These are phyloP conservation scores for Salpingus planirostris DNA, from an alignment of 2,888 invertebrate genomes.

Conservation along the genomic window DNA sequence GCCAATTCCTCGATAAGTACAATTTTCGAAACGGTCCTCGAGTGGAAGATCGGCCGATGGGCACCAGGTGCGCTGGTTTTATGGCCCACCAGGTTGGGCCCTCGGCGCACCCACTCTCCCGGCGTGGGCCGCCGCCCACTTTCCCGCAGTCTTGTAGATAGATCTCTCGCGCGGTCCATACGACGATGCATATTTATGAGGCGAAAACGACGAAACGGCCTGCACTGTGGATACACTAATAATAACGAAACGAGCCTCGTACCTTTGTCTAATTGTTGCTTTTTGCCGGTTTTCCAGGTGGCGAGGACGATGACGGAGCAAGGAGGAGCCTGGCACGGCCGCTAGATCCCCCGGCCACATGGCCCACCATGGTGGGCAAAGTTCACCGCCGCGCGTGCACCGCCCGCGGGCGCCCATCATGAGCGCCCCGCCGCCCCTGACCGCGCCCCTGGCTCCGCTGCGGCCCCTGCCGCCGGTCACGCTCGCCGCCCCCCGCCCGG, in stretches of 20 bases:
- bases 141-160: too few relatives aligned
- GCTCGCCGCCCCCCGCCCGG: slow-evolving; percentile 66
- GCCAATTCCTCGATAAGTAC: too few relatives aligned
- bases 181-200: slow-evolving; percentile 40
- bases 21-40: too few relatives aligned
- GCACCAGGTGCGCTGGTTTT: too few relatives aligned
- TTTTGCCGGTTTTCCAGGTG: too few relatives aligned
- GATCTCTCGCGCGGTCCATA: slow-evolving; percentile 16
- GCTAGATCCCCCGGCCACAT: slow-evolving; percentile 51
- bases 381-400: slow-evolving; percentile 62
- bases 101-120: slow-evolving; percentile 31
- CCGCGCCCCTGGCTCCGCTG: slow-evolving; percentile 46
- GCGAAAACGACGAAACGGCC: too few relatives aligned
- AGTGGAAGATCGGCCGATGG: too few relatives aligned
- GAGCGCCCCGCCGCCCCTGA: slow-evolving; percentile 47
- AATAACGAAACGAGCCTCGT: not conserved
- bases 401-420: slow-evolving; percentile 49
- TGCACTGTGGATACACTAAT: too few relatives aligned
- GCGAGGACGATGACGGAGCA: slow-evolving; percentile 55
- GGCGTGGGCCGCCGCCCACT: slow-evolving; percentile 32
- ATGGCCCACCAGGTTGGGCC: slow-evolving; percentile 16
- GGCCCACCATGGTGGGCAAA: slow-evolving; percentile 68
- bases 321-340: slow-evolving; percentile 57
- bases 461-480: slow-evolving; percentile 43
- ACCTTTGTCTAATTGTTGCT: too few relatives aligned